Conservation (phyloP, 1,140 invertebrate species). For the Zaprionus ornatus region DNA sequence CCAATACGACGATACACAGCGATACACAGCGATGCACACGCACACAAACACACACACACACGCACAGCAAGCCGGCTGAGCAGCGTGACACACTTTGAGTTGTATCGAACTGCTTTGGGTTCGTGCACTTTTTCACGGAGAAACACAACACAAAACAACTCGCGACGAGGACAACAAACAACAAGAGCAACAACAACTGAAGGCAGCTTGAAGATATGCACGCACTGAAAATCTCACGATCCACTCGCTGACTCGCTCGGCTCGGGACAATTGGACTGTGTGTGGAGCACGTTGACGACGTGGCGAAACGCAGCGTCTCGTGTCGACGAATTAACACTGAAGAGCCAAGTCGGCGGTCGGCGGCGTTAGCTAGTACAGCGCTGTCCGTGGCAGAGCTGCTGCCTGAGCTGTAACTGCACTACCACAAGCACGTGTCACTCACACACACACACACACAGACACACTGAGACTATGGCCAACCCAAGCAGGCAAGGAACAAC, state of each 20-base stretch:
- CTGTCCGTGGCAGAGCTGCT: conserved; percentile 49
- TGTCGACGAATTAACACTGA: conserved; percentile 82
- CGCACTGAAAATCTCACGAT: conserved; percentile 34
- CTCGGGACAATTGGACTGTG: conserved; percentile 24
- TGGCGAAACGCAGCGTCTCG: conserved; percentile 71
- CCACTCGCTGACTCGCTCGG: conserved; percentile 37
- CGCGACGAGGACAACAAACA: conserved; percentile 51
- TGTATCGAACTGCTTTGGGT: conserved; percentile 69
- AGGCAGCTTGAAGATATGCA: conserved; percentile 26
- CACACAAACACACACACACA: conserved; percentile 36
- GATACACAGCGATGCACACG: too few species aligned
- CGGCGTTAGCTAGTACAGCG: conserved; percentile 51
- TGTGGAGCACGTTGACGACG: conserved; percentile 7
- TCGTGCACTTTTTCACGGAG: conserved; percentile 13
- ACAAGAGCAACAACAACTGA: conserved; percentile 1
- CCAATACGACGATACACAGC: conserved; percentile 16
- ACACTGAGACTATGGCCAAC: conserved; percentile 42
- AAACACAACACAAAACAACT: conserved; percentile 60
- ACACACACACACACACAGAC: conserved; percentile 30
- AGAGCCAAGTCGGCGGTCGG: conserved; percentile 66
- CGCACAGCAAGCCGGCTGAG: conserved; percentile 36
- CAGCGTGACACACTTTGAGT: conserved; percentile 60
- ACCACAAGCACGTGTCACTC: conserved; percentile 52
- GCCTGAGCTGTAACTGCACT: conserved; percentile 55
- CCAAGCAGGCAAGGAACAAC: conserved; percentile 59